Evolutionary conservation across 1,140 invertebrate genomes (phyloP).

Genomic region (Ceratina japonica): DNA sequence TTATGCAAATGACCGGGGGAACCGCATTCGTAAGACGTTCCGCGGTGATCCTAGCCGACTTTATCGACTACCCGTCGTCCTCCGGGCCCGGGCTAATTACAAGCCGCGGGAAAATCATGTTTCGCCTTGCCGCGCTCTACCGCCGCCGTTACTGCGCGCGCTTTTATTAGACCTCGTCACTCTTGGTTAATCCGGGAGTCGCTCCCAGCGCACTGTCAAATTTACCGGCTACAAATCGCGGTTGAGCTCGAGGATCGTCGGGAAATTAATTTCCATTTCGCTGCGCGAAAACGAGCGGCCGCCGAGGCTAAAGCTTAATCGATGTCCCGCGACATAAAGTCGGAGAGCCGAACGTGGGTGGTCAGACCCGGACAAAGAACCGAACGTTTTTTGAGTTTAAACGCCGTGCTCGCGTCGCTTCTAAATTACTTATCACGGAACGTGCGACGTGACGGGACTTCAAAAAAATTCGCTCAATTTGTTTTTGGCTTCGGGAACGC

Average conservation of each 20-base stretch:
- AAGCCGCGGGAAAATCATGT: slow-evolving; percentile 13
- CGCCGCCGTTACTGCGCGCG: neutral
- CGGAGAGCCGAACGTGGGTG: neutral
- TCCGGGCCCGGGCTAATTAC: neutral
- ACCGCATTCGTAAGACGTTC: neutral
- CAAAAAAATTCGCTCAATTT: no score
- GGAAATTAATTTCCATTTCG: slow-evolving; percentile 11
- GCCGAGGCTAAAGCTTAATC: neutral
- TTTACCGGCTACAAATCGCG: neutral
- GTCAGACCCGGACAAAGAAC: neutral
- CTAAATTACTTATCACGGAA: no score
- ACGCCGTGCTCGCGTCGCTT: no score
- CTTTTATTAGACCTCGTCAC: neutral
- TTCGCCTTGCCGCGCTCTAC: neutral
- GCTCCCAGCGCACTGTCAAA: slow-evolving; percentile 15
- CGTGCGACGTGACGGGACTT: no score
- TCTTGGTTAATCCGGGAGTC: neutral
- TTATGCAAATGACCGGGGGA: neutral
- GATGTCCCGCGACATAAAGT: neutral
- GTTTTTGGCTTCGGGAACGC: neutral
- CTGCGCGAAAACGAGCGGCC: neutral
- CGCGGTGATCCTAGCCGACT: neutral
- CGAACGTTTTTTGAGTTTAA: no score
- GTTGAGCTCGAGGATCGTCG: neutral
- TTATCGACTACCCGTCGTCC: slow-evolving; percentile 10